These are phyloP conservation scores for Isurus oxyrinchus DNA, from an alignment of 2,113 vertebrate species.

Conservation along the genomic window DNA sequence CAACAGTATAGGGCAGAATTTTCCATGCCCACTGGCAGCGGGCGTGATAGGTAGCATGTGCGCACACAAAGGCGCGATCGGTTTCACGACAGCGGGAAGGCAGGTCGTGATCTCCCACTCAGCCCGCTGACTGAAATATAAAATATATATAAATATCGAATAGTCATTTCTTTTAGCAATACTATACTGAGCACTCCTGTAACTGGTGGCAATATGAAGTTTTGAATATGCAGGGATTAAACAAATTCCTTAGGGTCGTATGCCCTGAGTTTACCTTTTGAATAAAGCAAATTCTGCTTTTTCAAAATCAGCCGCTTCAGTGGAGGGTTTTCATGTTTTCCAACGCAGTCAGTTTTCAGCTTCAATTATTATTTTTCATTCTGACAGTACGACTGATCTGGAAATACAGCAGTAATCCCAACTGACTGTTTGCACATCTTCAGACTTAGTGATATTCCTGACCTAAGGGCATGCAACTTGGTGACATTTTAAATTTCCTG, in stretches of 20 bases:
- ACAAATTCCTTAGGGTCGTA: background rate
- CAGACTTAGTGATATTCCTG: background rate
- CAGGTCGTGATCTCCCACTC: too few species aligned
- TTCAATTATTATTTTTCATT: background rate
- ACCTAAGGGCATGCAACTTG: background rate
- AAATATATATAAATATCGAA: background rate
- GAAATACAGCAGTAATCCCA: background rate
- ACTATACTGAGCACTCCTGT: background rate
- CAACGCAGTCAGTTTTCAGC: background rate
- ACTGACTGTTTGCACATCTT: background rate
- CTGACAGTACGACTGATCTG: background rate
- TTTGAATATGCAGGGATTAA: background rate
- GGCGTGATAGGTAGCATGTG: too few species aligned
- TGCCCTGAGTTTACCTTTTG: background rate
- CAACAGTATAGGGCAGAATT: too few species aligned
- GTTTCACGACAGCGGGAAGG: too few species aligned
- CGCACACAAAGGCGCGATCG: too few species aligned
- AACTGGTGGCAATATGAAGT: background rate
- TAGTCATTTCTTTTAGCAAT: background rate
- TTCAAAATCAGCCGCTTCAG: background rate
- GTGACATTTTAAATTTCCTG: background rate
- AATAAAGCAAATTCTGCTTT: background rate
- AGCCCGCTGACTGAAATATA: too few species aligned
- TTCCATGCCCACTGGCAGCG: too few species aligned
- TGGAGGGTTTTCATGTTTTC: background rate